Conservation (phyloP, 2,888 invertebrate species). For the Parnassius orleans region DNA sequence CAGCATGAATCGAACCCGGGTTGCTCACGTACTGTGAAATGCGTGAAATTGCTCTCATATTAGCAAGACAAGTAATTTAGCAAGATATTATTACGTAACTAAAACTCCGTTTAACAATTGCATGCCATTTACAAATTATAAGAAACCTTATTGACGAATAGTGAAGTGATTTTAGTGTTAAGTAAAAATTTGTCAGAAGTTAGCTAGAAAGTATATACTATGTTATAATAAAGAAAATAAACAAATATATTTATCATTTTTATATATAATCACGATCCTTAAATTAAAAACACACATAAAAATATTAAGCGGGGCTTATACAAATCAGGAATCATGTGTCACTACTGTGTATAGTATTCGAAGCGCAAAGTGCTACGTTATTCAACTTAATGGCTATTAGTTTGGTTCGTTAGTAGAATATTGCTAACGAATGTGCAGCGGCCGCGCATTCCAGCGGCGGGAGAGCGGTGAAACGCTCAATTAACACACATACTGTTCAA, state of each 20-base stretch:
- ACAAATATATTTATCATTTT: not conserved
- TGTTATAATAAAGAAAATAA: not conserved
- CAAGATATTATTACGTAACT: too few species aligned
- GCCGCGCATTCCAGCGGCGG: constrained; percentile 55
- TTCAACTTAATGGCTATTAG: constrained; percentile 79
- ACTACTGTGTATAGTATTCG: constrained; percentile 57
- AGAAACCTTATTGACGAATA: too few species aligned
- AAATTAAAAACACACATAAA: not conserved
- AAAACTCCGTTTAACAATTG: too few species aligned
- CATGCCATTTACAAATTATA: too few species aligned
- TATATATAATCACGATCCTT: not conserved
- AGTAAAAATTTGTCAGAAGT: too few species aligned
- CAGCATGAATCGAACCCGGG: too few species aligned
- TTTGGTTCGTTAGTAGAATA: constrained; percentile 79
- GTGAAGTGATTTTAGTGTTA: too few species aligned
- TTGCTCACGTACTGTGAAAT: too few species aligned
- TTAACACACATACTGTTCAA: constrained; percentile 62
- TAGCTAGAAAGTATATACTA: not conserved
- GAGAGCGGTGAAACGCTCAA: constrained; percentile 67
- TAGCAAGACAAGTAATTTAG: too few species aligned
- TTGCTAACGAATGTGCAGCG: constrained; percentile 76
- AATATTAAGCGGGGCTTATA: constrained; percentile 24
- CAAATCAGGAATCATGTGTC: constrained; percentile 53
- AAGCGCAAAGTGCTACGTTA: constrained; percentile 72
- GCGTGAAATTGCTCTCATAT: too few species aligned